Base-by-base conservation (phyloP, 2,888 invertebrate species). In the Lampropteryx suffumata region DNA sequence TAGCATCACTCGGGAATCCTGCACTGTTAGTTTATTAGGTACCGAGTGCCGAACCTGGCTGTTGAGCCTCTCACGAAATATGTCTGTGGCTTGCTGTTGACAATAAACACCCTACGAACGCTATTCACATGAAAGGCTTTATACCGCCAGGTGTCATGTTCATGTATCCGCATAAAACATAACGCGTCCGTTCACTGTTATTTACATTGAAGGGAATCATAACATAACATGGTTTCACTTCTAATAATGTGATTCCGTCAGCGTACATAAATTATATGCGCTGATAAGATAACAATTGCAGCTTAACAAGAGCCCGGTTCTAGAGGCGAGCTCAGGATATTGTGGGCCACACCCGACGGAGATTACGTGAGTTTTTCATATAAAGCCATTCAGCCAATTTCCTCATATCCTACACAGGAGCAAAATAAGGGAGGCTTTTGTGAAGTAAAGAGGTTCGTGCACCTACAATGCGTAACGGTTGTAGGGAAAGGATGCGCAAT, bases 371-470 rank as follows among this genome's bases (percentile, higher is more conserved):
- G 81, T 86, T 88, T 89, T 89, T 88, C 83, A 85, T 87, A 87
- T 82, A 84, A 85, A 84, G 83, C 87, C 80, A 88, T 88, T 86
- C 83, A 85, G 81, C 86, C 89, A 88, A 89, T 90, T 88, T 86
- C 86, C 85, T 85, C 82, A 85, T 86, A 89, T 84, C 84, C 85
- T 80, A 84, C 82, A 84, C 77, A 80, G 79, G 75, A 82, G 84
- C 81, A 86, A 85, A 87, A 90, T 88, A 88, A 86, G 81, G 82
- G 79, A 82, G 77, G 82, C 84, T 85, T 85, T 86, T 87, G 82
- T 85, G 77, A 80, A 78, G 79, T 75, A 83, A 86, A 84, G 84
- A 82, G 84, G 84, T 84, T 82, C 76, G 78, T 79, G 76, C 80
- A 82, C 79, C 82, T 80, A 81, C 84, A 85, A 84, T 86, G 79